Conservation (phyloP, 2,888 invertebrate species). For the Rhabditophanes sp. region DNA sequence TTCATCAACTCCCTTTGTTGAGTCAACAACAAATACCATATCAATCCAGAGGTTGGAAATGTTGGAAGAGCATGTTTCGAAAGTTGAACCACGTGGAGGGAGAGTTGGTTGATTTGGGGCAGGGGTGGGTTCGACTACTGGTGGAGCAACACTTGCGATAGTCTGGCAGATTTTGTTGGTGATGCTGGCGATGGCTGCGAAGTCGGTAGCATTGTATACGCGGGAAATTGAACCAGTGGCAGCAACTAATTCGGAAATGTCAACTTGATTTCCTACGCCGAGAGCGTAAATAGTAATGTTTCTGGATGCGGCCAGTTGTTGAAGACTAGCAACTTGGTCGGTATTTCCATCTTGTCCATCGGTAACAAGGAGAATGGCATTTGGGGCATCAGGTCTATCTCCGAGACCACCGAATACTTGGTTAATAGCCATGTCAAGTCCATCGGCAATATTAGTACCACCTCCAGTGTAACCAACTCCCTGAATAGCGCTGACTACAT, state of each 20-base stretch:
- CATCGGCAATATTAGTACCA: background rate
- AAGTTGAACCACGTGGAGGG: too few species aligned
- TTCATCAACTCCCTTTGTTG: too few species aligned
- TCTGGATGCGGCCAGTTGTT: background rate
- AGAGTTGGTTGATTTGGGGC: too few species aligned
- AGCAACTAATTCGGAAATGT: background rate
- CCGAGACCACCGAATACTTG: background rate
- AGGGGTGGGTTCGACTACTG: too few species aligned
- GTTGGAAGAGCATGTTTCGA: too few species aligned
- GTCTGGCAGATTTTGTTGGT: too few species aligned
- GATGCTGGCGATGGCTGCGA: too few species aligned
- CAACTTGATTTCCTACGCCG: background rate
- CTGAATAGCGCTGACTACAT: background rate
- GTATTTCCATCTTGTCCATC: too few species aligned
- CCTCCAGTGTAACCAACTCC: background rate
- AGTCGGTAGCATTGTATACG: background rate
- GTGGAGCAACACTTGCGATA: too few species aligned
- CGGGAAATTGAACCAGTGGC: background rate
- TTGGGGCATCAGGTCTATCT: conserved; percentile 12
- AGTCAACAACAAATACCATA: too few species aligned
- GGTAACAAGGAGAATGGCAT: conserved; percentile 28
- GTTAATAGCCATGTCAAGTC: background rate
- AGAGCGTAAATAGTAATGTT: background rate
- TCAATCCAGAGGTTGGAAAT: too few species aligned
- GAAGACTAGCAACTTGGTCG: background rate